phyloP scores from a whole-genome alignment of 1,140 invertebrate species.

The Stegodyphus dumicola region DNA sequence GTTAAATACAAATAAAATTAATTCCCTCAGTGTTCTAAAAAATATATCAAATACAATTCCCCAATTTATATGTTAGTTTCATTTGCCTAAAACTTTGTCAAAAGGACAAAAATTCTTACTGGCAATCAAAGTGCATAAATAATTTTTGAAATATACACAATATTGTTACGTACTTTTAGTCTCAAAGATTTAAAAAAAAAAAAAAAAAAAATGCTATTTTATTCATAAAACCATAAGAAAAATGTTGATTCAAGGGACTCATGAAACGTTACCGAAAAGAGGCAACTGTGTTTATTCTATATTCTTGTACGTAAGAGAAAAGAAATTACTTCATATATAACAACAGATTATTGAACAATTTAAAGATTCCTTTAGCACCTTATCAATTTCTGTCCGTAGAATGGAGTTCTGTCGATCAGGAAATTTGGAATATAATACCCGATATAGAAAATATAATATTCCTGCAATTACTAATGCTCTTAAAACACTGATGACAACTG shows the following conservation, averaged over 20 bases:
- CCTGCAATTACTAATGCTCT: conserved; percentile 9
- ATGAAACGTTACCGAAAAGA: background rate
- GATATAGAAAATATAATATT: conserved; percentile 24
- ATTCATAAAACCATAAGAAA: background rate
- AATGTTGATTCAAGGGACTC: background rate
- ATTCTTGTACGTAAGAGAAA: background rate
- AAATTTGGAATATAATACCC: conserved; percentile 8
- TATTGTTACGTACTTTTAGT: too few species aligned
- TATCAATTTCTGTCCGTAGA: conserved; percentile 15
- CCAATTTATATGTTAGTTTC: too few species aligned
- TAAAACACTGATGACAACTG: conserved; percentile 1
- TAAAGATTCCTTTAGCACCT: conserved; percentile 5
- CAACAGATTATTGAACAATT: background rate
- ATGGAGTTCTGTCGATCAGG: background rate
- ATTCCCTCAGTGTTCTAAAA: too few species aligned
- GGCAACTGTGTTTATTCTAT: background rate
- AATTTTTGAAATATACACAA: too few species aligned
- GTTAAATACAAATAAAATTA: too few species aligned
- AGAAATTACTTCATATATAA: background rate
- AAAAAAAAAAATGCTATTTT: background rate
- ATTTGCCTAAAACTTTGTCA: too few species aligned
- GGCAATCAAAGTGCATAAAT: too few species aligned
- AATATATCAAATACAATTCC: too few species aligned
- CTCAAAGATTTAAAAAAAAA: background rate
- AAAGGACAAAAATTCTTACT: too few species aligned